Conservation (phyloP, 2,113 vertebrate genomes). For the Pseudolaguvia tuberculata region DNA sequence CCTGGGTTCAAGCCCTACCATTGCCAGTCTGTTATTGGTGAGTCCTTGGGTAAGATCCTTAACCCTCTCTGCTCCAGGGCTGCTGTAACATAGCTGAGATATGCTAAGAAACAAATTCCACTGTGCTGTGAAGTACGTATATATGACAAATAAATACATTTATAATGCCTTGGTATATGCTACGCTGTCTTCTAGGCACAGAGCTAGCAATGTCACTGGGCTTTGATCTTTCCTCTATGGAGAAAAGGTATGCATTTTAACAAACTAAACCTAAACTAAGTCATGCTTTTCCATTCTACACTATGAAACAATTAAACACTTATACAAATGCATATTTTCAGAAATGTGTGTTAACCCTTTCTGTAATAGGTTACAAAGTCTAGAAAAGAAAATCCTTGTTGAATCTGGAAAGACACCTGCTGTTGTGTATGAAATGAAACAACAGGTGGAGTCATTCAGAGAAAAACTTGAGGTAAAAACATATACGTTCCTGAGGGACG, state of each 20-base stretch:
- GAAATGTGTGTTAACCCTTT: background rate
- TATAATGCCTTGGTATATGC: background rate
- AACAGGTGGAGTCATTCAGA: constrained; percentile 71
- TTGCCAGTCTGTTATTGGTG: no score
- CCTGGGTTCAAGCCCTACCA: no score
- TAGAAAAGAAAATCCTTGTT: constrained; percentile 70
- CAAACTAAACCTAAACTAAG: background rate
- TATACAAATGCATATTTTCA: background rate
- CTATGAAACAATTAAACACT: background rate
- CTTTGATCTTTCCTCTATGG: constrained; percentile 71
- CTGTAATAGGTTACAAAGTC: constrained; percentile 61
- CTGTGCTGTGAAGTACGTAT: no score
- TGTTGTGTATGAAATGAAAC: constrained; percentile 70
- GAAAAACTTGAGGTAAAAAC: constrained; percentile 72
- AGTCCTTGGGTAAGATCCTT: no score
- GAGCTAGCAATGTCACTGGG: constrained; percentile 64
- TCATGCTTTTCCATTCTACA: background rate
- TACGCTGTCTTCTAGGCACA: constrained; percentile 52
- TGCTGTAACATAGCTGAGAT: no score
- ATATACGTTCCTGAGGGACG: background rate
- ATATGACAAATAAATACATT: background rate
- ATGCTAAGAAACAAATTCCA: no score
- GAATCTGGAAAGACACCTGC: constrained; percentile 64
- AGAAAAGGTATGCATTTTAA: constrained; percentile 65
- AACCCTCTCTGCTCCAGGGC: no score